Conservation (phyloP, 30 jellyfish, hydroid and myxozoan species). For the Aurelia aurita region DNA sequence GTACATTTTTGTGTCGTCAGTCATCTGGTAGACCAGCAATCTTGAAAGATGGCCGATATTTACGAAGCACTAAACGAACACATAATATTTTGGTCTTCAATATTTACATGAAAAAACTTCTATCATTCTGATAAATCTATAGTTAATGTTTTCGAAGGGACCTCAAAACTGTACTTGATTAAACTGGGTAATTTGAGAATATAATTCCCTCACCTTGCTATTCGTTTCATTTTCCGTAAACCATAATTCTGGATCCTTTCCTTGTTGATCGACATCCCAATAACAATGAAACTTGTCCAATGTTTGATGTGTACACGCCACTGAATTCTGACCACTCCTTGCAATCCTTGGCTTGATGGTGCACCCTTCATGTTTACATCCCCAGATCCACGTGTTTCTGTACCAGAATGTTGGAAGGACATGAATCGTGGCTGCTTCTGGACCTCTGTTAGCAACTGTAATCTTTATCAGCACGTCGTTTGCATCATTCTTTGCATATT, state of each 20-base stretch:
- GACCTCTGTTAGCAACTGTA: conserved; percentile 90
- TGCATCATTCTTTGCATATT: conserved; percentile 79
- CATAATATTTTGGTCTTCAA: no score
- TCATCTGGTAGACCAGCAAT: no score
- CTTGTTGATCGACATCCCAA: conserved; percentile 87
- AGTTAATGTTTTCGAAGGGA: no score
- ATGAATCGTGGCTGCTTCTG: conserved; percentile 74
- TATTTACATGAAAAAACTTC: no score
- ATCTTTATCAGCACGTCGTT: conserved; percentile 82
- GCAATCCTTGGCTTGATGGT: conserved; percentile 87
- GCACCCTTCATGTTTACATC: conserved; percentile 97
- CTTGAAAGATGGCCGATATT: no score
- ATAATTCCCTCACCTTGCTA: conserved; percentile 30
- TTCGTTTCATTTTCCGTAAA: conserved; percentile 95
- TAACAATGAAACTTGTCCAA: conserved; percentile 66
- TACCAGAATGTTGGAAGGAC: conserved; percentile 90
- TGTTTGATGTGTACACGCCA: conserved; percentile 80
- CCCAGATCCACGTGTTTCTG: conserved; percentile 99
- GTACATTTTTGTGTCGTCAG: no score
- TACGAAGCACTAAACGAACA: no score
- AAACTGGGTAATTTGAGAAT: not conserved
- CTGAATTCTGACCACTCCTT: conserved; percentile 62
- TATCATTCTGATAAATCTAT: no score
- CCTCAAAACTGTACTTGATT: no score
- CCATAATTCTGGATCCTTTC: conserved; percentile 76